Evolutionary conservation across 2,888 invertebrate species (phyloP).

Genomic region (Philaethria dido): DNA sequence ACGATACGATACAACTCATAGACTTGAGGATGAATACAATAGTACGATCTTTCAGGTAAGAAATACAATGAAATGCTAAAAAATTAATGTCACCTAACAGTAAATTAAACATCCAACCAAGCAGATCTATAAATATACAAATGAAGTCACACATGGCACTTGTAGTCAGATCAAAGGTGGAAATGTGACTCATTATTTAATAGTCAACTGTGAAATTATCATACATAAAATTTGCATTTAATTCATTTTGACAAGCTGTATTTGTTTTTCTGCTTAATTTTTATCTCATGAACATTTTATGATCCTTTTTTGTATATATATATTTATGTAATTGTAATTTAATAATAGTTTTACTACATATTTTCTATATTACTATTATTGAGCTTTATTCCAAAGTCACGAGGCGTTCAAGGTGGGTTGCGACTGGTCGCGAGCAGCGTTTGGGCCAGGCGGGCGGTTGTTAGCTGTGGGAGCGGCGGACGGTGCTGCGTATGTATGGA

Average conservation of each 20-base stretch:
- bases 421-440: slow-evolving; percentile 96
- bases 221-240: slow-evolving; percentile 19
- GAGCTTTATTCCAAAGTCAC: slow-evolving; percentile 87
- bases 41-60: slow-evolving; percentile 93
- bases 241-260: slow-evolving; percentile 17
- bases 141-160: slow-evolving; percentile 20
- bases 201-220: slow-evolving; percentile 16
- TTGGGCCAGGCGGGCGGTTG: slow-evolving; percentile 95
- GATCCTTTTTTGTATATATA: not conserved
- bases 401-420: slow-evolving; percentile 98
- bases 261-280: slow-evolving; percentile 17
- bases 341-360: no score
- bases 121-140: slow-evolving; percentile 24
- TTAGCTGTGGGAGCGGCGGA: slow-evolving; percentile 96
- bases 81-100: slow-evolving; percentile 10
- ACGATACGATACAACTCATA: slow-evolving; percentile 96
- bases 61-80: slow-evolving; percentile 1
- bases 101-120: slow-evolving; percentile 1
- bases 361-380: not conserved
- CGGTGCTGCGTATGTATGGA: slow-evolving; percentile 97
- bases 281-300: slow-evolving; percentile 3
- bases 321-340: no score
- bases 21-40: slow-evolving; percentile 98
- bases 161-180: slow-evolving; percentile 18
- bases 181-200: slow-evolving; percentile 24